phyloP scores from a whole-genome alignment of 92 coral and sea anemone genomes.

The Epizoanthus illoricatus region DNA sequence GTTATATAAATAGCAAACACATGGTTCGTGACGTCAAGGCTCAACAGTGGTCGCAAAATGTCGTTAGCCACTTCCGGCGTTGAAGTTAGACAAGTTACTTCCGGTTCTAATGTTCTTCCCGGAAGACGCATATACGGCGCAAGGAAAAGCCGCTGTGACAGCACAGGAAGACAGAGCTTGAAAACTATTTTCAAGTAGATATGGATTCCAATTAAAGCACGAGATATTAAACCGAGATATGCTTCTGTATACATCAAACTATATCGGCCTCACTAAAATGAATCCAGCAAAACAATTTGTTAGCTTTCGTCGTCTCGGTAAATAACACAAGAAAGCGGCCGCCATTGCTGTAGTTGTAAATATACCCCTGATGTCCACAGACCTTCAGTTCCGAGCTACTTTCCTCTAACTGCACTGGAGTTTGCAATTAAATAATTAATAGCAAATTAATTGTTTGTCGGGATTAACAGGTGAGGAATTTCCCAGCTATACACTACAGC shows the following conservation, averaged over 20 bases:
- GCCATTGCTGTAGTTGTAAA: not conserved
- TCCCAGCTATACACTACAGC: not conserved
- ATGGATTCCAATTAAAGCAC: slow-evolving; percentile 28
- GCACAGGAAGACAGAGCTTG: slow-evolving; percentile 39
- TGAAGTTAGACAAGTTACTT: slow-evolving; percentile 41
- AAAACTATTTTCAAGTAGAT: slow-evolving; percentile 39
- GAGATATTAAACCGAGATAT: slow-evolving; percentile 5
- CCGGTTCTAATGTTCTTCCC: slow-evolving; percentile 36
- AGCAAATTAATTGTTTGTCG: slow-evolving; percentile 38
- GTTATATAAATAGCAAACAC: slow-evolving; percentile 38
- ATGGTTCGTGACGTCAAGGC: slow-evolving; percentile 37
- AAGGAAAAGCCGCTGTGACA: slow-evolving; percentile 43
- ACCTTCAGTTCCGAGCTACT: not conserved
- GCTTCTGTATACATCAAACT: not conserved
- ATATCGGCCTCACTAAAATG: not conserved
- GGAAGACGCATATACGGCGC: slow-evolving; percentile 35
- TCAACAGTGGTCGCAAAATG: slow-evolving; percentile 36
- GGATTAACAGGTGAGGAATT: slow-evolving; percentile 39
- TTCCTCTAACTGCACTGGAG: not conserved
- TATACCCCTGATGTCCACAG: not conserved
- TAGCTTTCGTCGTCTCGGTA: not conserved
- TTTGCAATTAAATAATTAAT: slow-evolving; percentile 32
- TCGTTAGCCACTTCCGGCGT: slow-evolving; percentile 35
- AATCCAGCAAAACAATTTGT: not conserved
- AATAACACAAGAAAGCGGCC: not conserved